phyloP scores from a whole-genome alignment of 2,797 vertebrate genomes.

The Ceyx erithaca region DNA sequence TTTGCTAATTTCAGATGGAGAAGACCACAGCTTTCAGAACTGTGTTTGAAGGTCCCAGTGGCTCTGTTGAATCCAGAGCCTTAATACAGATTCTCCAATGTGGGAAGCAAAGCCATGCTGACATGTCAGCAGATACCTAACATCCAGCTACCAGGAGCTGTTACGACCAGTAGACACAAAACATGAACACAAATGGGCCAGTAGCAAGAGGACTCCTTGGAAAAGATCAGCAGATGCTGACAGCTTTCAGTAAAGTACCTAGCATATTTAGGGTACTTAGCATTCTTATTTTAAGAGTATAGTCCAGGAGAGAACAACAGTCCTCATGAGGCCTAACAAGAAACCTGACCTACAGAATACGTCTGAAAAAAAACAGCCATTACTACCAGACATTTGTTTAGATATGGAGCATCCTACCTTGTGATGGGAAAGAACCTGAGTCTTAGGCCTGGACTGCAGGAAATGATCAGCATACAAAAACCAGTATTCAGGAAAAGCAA shows the following conservation, averaged over 20 bases:
- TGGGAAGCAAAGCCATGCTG: not conserved
- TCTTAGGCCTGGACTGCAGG: not conserved
- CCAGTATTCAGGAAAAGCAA: not conserved
- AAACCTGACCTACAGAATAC: not conserved
- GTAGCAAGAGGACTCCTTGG: not conserved
- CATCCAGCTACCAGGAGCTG: not conserved
- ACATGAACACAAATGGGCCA: not conserved
- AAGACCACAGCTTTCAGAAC: not conserved
- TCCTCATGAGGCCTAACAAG: not conserved
- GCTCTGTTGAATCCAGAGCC: not conserved
- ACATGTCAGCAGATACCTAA: not conserved
- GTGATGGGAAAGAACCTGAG: not conserved
- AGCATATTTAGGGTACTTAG: not conserved
- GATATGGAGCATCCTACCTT: not conserved
- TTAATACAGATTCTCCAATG: not conserved
- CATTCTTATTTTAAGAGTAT: not conserved
- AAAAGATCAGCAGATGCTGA: not conserved
- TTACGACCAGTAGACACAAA: not conserved
- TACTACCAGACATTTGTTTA: not conserved
- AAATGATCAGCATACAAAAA: not conserved
- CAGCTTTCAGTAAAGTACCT: not conserved
- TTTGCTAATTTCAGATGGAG: not conserved
- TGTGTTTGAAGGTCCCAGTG: not conserved
- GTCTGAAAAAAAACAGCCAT: not conserved
- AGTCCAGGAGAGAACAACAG: not conserved